Conservation (phyloP, 1,140 invertebrate species). For the Phortica variegata region DNA sequence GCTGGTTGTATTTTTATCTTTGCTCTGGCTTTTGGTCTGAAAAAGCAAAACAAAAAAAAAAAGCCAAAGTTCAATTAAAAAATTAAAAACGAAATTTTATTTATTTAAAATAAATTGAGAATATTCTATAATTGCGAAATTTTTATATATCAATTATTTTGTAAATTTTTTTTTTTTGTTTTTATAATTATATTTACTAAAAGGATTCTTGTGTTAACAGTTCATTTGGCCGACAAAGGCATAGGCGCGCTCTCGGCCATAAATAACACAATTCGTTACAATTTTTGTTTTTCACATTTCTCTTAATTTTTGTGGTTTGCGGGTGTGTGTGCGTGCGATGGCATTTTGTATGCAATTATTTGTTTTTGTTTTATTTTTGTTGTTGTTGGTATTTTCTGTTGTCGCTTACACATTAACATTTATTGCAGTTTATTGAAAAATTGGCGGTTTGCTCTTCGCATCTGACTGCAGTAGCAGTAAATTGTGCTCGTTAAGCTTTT, state of each 20-base stretch:
- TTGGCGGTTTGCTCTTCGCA: constrained; percentile 38
- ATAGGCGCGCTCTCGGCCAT: too few species aligned
- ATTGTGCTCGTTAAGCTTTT: constrained; percentile 35
- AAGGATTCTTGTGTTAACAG: constrained; percentile 22
- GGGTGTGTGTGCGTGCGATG: constrained; percentile 7
- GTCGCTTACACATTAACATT: constrained; percentile 42
- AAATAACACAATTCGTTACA: too few species aligned
- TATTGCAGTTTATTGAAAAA: constrained; percentile 54
- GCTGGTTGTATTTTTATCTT: constrained; percentile 8
- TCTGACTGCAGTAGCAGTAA: constrained; percentile 7
- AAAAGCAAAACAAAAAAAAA: too few species aligned
- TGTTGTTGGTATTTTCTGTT: constrained; percentile 8
- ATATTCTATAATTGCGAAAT: constrained; percentile 14
- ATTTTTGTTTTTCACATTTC: not conserved
- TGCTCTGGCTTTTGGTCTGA: too few species aligned
- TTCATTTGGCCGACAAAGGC: too few species aligned
- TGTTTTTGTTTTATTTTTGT: constrained; percentile 18
- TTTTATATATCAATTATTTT: not conserved
- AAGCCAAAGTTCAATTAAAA: not conserved
- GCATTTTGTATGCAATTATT: too few species aligned
- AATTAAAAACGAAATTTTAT: not conserved
- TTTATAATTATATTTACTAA: constrained; percentile 20
- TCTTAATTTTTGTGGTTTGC: not conserved
- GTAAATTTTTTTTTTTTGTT: not conserved
- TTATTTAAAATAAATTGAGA: constrained; percentile 10